Evolutionary conservation across 2,113 vertebrate species (phyloP).

Genomic region (Pao palembangensis): DNA sequence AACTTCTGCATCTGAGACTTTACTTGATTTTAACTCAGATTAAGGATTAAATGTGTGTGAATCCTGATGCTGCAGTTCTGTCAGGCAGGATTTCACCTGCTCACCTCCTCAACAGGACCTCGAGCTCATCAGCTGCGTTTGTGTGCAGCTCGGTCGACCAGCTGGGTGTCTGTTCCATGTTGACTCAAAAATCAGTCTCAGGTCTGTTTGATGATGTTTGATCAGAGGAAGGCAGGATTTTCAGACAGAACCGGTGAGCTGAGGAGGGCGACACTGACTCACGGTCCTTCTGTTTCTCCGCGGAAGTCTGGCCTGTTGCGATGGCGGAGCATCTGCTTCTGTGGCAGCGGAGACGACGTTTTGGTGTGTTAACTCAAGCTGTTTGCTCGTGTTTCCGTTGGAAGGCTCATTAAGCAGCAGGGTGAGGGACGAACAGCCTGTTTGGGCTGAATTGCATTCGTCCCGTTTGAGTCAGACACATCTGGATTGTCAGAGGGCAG

Average conservation of each 20-base stretch:
- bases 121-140: no score
- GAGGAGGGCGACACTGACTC: conserved; percentile 53
- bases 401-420: conserved; percentile 71
- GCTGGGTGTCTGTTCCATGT: no score
- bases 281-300: conserved; percentile 42
- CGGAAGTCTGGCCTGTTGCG: conserved; percentile 38
- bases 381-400: conserved; percentile 65
- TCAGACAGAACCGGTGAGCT: conserved; percentile 63
- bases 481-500: no score
- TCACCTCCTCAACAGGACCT: no score
- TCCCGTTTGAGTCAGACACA: conserved; percentile 9
- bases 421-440: conserved; percentile 46
- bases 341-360: conserved; percentile 62
- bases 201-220: conserved; percentile 46
- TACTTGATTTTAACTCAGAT: no score
- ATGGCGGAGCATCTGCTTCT: conserved; percentile 67
- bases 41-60: no score
- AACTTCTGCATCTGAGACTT: no score
- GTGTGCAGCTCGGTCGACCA: no score
- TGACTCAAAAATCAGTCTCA: conserved; percentile 40
- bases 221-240: conserved; percentile 41
- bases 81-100: no score
- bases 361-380: conserved; percentile 70
- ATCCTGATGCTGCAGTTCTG: no score
- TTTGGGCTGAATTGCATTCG: conserved; percentile 55